Base-by-base conservation (phyloP, 2,888 invertebrate species). In the Drosophila neotestacea region DNA sequence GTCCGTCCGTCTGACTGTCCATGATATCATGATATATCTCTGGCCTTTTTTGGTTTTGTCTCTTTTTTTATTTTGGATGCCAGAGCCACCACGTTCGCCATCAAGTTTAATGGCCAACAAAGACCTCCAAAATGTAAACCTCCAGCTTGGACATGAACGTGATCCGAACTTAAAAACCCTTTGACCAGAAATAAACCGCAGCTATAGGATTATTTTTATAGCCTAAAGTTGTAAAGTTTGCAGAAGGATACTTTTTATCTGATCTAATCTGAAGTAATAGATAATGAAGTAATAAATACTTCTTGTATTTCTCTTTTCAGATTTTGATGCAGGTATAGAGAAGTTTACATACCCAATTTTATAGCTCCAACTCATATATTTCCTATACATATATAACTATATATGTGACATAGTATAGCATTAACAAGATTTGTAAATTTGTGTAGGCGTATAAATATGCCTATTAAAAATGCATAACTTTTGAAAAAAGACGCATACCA, bases 51-150 rank as follows among this genome's bases (percentile, higher is more conserved):
- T 38, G 30, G 22, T 22, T 22, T 30, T 30, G 30, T 7, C 28
- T 39, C 11, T 39, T 34, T 42, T 34, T 30, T 55, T 41, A 6
- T 52, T 41, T 70, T 58, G 56, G 48, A 28, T 60, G 62, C 41
- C 30, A 27, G n/a, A 46, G 27, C 22, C 13, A 34, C 55, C 74
- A 74, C 74, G 74, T 77, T 56, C 44, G 73, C 62, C 59, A 73
- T 54, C 60, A 60, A 56, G 38, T 67, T 72, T 79, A 69, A 79
- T 81, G 72, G 71, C 16, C 64, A 50, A 50, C 55, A 71, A 78
- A 81, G 79, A 79, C 82, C 79, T 81, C 81, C 69, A 64, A 60
- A 60, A 32, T 39, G 44, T 34, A 42, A 51, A 38, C 36, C 44
- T 28, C 42, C 44, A 36, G 34, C 36, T 46, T 44, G 30, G 55